phyloP scores from a whole-genome alignment of 1,140 invertebrate species.

The Macrocentrus cingulum region DNA sequence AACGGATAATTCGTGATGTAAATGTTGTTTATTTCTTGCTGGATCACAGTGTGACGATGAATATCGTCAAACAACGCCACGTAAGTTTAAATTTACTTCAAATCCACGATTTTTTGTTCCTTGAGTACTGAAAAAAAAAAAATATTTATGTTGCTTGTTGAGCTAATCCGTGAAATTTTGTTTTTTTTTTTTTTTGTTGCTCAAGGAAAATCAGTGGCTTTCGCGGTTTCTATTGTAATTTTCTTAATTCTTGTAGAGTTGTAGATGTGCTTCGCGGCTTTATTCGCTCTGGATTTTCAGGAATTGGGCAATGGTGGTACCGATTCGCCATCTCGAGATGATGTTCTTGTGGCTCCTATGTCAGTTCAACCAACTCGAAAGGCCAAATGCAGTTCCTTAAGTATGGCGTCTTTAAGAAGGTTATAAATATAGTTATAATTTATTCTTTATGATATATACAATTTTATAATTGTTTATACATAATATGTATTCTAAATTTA shows the following conservation, averaged over 20 bases:
- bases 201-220: too few relatives aligned
- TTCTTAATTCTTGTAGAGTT: slow-evolving; percentile 14
- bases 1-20: too few relatives aligned
- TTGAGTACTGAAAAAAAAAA: slow-evolving; percentile 12
- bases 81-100: slow-evolving; percentile 13
- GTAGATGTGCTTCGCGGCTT: neutral
- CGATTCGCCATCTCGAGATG: slow-evolving; percentile 62
- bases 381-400: slow-evolving; percentile 65
- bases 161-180: neutral
- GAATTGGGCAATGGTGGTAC: slow-evolving; percentile 65
- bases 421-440: slow-evolving; percentile 51
- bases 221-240: slow-evolving; percentile 10
- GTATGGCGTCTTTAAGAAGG: slow-evolving; percentile 63
- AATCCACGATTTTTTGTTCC: neutral
- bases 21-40: slow-evolving; percentile 5
- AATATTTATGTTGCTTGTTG: neutral
- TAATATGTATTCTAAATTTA: neutral
- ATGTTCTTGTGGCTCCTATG: slow-evolving; percentile 72
- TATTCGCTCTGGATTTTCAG: slow-evolving; percentile 52
- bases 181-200: too few relatives aligned
- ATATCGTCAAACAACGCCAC: slow-evolving; percentile 10
- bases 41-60: slow-evolving; percentile 19
- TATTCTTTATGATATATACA: slow-evolving; percentile 8
- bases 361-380: slow-evolving; percentile 80
- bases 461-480: neutral